Base-by-base conservation (phyloP, 2,888 invertebrate species). In the Sarcophaga rosellei region DNA sequence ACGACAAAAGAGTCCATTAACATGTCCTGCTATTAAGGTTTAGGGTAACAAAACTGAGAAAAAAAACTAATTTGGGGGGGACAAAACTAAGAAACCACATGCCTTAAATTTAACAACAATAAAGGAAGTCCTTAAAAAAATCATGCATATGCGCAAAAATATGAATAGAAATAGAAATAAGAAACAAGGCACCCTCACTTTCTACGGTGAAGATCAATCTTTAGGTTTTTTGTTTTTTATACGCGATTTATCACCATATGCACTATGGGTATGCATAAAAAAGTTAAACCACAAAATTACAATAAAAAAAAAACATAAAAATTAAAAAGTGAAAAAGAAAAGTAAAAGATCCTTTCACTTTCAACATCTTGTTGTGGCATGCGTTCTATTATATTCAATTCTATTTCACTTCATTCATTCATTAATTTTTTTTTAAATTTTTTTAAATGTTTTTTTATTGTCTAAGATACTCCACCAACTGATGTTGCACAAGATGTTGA, bases 61-160 rank as follows among this genome's bases (percentile, higher is more conserved):
- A 87, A 87, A 79, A 77, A 85, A 75, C 17, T 0, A 45, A 72
- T 70, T 59, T 63, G 80, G 80, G 74, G 85, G 85, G 35, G 66
- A 87, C 83, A 87, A 66, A 66, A 82, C 65, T 79, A 66, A 82
- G 81, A 81, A 84, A 87, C 84, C 88, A 87, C 88, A 85, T 85
- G 87, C 72, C 85, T 72, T 68, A 59, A 74, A 69, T 76, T 65
- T 44, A 75, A 25, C 45, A 63, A 21, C 57, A 61, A 78, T 57
- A 66, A 83, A 82, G 78, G 81, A 87, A 78, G 84, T 86, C 70
- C 77, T 68, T 77, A 66, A 89, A 88, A 87, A 89, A 87, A 84
- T 84, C 87, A 86, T 87, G 88, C 89, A 89, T 88, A 89, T 89
- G 89, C 88, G 85, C 88, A 90, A 91, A 91, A 88, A 25, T 4